These are phyloP conservation scores for Tetramorium alpestre DNA, from an alignment of 1,140 invertebrate genomes.

Conservation along the genomic window DNA sequence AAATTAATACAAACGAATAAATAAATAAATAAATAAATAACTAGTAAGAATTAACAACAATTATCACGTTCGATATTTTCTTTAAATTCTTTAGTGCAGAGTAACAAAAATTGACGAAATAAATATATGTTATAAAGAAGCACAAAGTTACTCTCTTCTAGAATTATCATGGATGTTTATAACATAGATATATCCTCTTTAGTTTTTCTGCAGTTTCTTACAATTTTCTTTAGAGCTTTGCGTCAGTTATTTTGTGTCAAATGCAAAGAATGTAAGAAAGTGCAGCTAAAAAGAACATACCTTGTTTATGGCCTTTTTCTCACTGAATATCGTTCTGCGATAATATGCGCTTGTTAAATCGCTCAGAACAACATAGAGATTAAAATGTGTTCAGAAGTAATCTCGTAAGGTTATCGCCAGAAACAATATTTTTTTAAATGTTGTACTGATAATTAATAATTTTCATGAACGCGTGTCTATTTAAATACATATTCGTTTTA, in stretches of 20 bases:
- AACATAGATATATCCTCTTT: not conserved
- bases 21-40: slow-evolving; percentile 52
- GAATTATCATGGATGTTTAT: slow-evolving; percentile 19
- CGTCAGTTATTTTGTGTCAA: not conserved
- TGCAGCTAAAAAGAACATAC: not conserved
- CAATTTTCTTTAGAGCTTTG: not conserved
- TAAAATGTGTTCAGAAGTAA: not conserved
- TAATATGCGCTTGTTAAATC: slow-evolving; percentile 10
- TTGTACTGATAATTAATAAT: slow-evolving; percentile 22
- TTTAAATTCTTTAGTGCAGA: not conserved
- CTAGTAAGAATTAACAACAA: not conserved
- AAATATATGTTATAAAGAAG: slow-evolving; percentile 2
- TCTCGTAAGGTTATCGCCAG: slow-evolving; percentile 7
- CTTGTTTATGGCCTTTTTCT: slow-evolving; percentile 10
- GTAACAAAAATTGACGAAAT: slow-evolving; percentile 10
- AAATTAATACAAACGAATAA: slow-evolving; percentile 28
- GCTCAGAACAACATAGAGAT: not conserved
- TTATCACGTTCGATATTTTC: not conserved
- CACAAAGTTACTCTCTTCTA: slow-evolving; percentile 9
- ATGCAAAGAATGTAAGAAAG: slow-evolving; percentile 12
- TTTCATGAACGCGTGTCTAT: not conserved
- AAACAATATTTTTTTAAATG: not conserved
- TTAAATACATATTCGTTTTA: slow-evolving; percentile 4
- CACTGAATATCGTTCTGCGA: not conserved
- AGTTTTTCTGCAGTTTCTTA: slow-evolving; percentile 6